Conservation (phyloP, 37 sponge, comb jelly and placozoan species). For the Tethya wilhelma region DNA sequence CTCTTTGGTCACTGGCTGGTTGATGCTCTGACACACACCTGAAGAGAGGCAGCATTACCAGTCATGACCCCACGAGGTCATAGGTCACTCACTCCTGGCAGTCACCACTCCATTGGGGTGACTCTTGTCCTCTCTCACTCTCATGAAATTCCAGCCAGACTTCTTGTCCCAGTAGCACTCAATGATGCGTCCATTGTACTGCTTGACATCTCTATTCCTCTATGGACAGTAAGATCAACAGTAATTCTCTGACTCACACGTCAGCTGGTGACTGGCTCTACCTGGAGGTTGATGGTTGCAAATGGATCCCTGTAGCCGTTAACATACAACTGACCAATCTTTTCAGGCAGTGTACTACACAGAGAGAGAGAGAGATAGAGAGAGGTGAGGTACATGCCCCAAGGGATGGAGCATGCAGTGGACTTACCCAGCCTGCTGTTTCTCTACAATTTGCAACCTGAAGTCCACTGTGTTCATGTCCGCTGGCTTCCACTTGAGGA, state of each 20-base stretch:
- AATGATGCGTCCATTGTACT: constrained; percentile 85
- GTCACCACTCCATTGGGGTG: constrained; percentile 88
- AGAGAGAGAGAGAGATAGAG: too few species aligned
- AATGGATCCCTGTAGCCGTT: constrained; percentile 59
- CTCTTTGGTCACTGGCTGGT: constrained; percentile 78
- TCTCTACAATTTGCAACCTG: constrained; percentile 68
- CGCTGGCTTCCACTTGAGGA: constrained; percentile 98
- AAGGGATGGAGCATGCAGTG: background rate
- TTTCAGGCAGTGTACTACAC: constrained; percentile 70
- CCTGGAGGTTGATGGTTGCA: constrained; percentile 61
- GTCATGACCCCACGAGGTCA: background rate
- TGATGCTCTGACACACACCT: constrained; percentile 84
- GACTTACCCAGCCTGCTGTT: constrained; percentile 57
- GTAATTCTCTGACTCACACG: too few species aligned
- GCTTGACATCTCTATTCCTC: constrained; percentile 68
- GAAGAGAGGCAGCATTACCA: background rate
- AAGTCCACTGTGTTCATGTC: constrained; percentile 96
- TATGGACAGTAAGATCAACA: too few species aligned
- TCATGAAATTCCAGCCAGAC: constrained; percentile 81
- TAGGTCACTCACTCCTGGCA: constrained; percentile 70
- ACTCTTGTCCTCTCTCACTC: constrained; percentile 92
- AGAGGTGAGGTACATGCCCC: background rate
- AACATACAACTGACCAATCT: constrained; percentile 79
- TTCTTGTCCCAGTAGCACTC: constrained; percentile 86
- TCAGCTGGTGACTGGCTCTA: background rate